Evolutionary conservation across 2,113 vertebrate species (phyloP), one percentile per base, ranked within the genome.

Genomic region (Marcusenius ussheri): DNA sequence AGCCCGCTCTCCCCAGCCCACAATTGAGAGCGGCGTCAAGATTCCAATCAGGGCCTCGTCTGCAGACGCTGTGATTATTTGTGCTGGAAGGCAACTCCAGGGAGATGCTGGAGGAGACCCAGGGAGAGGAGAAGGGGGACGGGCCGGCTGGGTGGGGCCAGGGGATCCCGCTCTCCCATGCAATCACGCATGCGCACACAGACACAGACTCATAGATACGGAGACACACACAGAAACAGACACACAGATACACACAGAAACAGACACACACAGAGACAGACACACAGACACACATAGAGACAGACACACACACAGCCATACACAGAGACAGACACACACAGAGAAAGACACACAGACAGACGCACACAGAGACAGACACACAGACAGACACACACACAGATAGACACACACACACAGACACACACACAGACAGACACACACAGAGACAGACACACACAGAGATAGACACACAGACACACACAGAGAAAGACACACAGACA

Each of bases 21-120:
- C 95, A 95, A 95, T 95, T 95, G 94, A 94, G 93, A 91, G 91
- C 87, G 94, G 95, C 94, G 94, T 95, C 93, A 89, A 94, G 95
- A 95, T 95, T 94, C 93, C 95, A 95, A 95, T 95, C 94, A 94
- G 94, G 91, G 91, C 91, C 89, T 91, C 93, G 94, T 92, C 94
- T 93, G 94, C 94, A 94, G 94, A 95, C 94, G 92, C 88, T 86
- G 91, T 93, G 94, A 95, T 95, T 95, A 94, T 95, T 95, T 95
- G 92, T 94, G 93, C 94, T 95, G 95, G 94, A 92, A 84, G 91
- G 91, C 90, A 93, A 94, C 91, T 93, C 94, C 89, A 11, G 90
- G 89, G 88, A 93, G 92, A 91, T 88, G 86, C 88, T 85, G 90
- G 90, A 91, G 46, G 50, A 70, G 88, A 47, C 84, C 88, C 85